Evolutionary conservation across 2,888 invertebrate genomes (phyloP).

Genomic region (Blastobasis adustella): DNA sequence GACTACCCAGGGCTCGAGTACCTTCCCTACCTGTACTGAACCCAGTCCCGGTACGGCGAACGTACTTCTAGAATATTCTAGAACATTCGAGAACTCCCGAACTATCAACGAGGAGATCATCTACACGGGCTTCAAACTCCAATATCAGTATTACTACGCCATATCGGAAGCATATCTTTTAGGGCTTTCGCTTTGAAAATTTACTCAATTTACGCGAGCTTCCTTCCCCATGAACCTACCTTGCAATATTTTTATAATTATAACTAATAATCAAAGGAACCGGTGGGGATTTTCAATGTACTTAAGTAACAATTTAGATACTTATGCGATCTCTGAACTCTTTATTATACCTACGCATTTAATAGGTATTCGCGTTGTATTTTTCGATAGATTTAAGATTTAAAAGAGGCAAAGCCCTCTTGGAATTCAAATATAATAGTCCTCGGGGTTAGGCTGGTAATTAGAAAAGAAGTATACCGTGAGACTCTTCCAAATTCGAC

Average conservation of each 20-base stretch:
- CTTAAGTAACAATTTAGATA: conserved; percentile 19
- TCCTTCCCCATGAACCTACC: conserved; percentile 22
- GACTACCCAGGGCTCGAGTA: conserved; percentile 52
- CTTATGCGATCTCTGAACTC: conserved; percentile 35
- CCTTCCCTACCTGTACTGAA: conserved; percentile 56
- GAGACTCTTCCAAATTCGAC: conserved; percentile 41
- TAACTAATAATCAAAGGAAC: conserved; percentile 21
- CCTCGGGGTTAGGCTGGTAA: conserved; percentile 10
- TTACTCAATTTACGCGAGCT: conserved; percentile 43
- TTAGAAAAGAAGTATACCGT: conserved; percentile 13
- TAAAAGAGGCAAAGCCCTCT: conserved; percentile 28
- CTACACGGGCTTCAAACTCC: conserved; percentile 40
- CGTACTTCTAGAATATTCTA: conserved; percentile 28
- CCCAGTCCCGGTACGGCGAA: conserved; percentile 9
- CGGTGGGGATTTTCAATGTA: conserved; percentile 41
- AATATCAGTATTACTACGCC: conserved; percentile 44
- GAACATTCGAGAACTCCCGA: conserved; percentile 25
- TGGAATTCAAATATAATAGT: conserved; percentile 15
- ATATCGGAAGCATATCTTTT: conserved; percentile 67
- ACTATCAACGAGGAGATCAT: conserved; percentile 19
- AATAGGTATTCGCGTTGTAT: conserved; percentile 49
- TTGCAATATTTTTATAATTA: conserved; percentile 60
- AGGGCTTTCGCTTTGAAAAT: conserved; percentile 47
- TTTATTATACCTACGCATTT: conserved; percentile 40
- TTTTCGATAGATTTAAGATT: conserved; percentile 61